These are phyloP conservation scores for Ennomos quercinarius DNA, from an alignment of 2,888 invertebrate genomes.

Conservation along the genomic window DNA sequence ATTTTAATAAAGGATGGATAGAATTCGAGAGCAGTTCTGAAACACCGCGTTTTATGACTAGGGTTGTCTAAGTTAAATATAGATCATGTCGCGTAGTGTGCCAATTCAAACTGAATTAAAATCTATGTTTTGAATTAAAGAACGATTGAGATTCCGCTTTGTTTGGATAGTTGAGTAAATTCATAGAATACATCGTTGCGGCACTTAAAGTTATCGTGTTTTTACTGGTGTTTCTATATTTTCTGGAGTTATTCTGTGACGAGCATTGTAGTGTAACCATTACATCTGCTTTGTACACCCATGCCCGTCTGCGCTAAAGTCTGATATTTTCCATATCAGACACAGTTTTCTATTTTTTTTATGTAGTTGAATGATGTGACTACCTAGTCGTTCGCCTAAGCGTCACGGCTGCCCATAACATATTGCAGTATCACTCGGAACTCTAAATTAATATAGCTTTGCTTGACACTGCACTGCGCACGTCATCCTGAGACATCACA, in stretches of 20 bases:
- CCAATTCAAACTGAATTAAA: slow-evolving; percentile 18
- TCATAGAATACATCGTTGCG: slow-evolving; percentile 10
- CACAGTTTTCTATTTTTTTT: slow-evolving; percentile 44
- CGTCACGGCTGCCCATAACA: too few relatives aligned
- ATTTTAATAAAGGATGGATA: slow-evolving; percentile 29
- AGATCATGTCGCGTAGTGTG: slow-evolving; percentile 21
- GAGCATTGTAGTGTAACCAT: slow-evolving; percentile 47
- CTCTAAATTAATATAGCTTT: too few relatives aligned
- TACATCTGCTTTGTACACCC: slow-evolving; percentile 60
- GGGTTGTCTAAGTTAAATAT: slow-evolving; percentile 28
- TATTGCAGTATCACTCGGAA: too few relatives aligned
- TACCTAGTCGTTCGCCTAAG: too few relatives aligned
- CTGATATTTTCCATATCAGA: slow-evolving; percentile 29
- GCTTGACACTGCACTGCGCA: too few relatives aligned
- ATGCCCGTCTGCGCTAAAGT: slow-evolving; percentile 13
- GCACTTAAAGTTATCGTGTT: neutral
- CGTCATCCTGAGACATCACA: too few relatives aligned
- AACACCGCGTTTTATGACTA: slow-evolving; percentile 25
- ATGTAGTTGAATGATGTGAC: too few relatives aligned
- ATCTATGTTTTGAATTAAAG: slow-evolving; percentile 14
- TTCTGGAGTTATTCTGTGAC: too few relatives aligned
- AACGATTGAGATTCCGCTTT: slow-evolving; percentile 14
- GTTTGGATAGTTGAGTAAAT: slow-evolving; percentile 21
- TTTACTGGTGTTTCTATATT: too few relatives aligned
- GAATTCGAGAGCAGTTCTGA: slow-evolving; percentile 27